A percentile compares a stretch with the other conserved stretches of the same genome.
Evolutionary conservation across 2,797 vertebrate genomes (phyloP).

Genomic region (Rhinoraja longicauda): DNA sequence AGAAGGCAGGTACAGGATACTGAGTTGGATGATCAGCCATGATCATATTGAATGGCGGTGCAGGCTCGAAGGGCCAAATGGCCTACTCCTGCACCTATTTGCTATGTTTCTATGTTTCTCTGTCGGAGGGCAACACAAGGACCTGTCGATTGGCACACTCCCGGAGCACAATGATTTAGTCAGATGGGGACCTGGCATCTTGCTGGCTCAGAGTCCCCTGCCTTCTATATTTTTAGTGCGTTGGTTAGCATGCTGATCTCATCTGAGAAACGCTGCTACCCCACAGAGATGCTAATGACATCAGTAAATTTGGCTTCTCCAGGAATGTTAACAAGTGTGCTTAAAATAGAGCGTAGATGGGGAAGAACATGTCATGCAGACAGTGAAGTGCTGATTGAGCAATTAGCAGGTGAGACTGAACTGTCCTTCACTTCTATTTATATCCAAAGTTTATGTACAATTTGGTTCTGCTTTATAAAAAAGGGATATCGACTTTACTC

Average conservation of each 20-base stretch:
- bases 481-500: no score
- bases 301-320: background rate
- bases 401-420: background rate
- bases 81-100: no score
- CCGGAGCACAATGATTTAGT: no score
- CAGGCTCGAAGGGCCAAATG: no score
- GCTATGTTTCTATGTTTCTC: background rate
- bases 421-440: background rate
- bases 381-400: background rate
- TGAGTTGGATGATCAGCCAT: no score
- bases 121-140: background rate
- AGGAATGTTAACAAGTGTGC: background rate
- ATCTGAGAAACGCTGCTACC: background rate
- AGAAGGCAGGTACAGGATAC: no score
- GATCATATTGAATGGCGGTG: no score
- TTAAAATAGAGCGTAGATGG: background rate
- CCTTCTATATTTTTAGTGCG: background rate
- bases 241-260: conserved; percentile 1
- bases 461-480: no score
- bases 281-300: background rate
- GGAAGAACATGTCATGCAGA: background rate
- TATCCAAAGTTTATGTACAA: no score
- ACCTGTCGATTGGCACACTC: background rate
- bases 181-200: background rate
- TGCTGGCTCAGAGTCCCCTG: background rate